phyloP scores from a whole-genome alignment of 2,113 vertebrate genomes.

The Pipa parva region DNA sequence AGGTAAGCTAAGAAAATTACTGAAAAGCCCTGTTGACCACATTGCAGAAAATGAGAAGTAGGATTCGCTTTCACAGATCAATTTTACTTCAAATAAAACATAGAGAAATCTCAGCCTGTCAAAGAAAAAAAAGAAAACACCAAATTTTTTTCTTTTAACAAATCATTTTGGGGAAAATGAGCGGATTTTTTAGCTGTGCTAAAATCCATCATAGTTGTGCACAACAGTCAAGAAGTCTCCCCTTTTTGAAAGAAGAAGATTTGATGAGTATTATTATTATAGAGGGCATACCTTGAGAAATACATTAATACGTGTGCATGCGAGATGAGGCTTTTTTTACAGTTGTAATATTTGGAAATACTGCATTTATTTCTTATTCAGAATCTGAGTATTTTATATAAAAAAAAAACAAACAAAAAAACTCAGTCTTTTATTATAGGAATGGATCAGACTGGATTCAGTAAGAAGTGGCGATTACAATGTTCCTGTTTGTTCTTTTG shows the following conservation, averaged over 20 bases:
- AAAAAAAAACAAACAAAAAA: no score
- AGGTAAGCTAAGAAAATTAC: conserved; percentile 6
- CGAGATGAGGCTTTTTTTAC: no score
- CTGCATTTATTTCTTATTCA: no score
- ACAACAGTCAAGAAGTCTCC: not conserved
- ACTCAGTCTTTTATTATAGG: no score
- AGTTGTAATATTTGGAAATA: no score
- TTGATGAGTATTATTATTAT: no score
- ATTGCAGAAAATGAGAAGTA: conserved; percentile 11
- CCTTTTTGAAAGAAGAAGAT: not conserved
- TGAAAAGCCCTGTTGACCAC: not conserved
- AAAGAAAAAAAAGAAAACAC: not conserved
- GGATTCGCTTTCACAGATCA: conserved; percentile 9
- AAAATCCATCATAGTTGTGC: conserved; percentile 3
- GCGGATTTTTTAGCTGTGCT: conserved; percentile 1
- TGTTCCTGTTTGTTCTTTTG: no score
- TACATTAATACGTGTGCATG: no score
- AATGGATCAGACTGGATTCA: no score
- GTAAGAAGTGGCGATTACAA: no score
- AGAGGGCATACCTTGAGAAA: no score
- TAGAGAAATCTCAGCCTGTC: not conserved
- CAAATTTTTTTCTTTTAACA: conserved; percentile 7
- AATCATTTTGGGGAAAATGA: conserved; percentile 3
- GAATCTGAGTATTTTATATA: no score
- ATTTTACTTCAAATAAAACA: conserved; percentile 4